Evolutionary conservation across 2,113 vertebrate species (phyloP), one percentile per base, ranked within the genome.

Genomic region (Nicator chloris): DNA sequence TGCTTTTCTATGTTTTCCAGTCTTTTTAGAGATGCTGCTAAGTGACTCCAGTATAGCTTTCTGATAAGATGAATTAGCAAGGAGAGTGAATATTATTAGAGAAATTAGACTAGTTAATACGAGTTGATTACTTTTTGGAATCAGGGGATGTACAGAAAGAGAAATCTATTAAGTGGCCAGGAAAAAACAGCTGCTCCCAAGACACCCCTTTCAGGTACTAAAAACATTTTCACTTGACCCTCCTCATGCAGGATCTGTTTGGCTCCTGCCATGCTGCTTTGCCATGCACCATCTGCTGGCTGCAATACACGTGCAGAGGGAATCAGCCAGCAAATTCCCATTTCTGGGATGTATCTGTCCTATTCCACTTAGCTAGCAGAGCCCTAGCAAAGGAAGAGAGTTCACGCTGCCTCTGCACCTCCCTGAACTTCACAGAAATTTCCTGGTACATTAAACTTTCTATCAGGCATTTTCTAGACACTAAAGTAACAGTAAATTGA

Each of bases 321-420:
- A 66, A 51, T 11, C n/a, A 21, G 78, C 13, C 35, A 65, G 49
- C 15, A 60, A 57, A 76, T 42, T 39, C 57, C 50, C 44, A 8
- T 39, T 76, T 64, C 35, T 30, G 22, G 37, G 44, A 44, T 8
- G 1, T 8, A 8, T 17, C 47, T 59, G 45, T 30, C 59, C 60
- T 8, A 1, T 39, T 26, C 23, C 47, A 22, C 19, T 16, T 21
- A 19, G 53, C 44, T 15, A 8, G 45, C 19, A 11, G 19, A 47
- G 42, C 63, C 57, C 45, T 1, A 15, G 51, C 31, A 30, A 27
- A 26, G 49, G 37, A 18, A 18, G 7, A 27, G 37, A 13, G 28
- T 18, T 57, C 22, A 7, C 0, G 0, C n/a, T 30, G 73, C 45
- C 65, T 40, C 45, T 3, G 6, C 11, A 14, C 10, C 33, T 42